Percentiles rank a stretch among this genome's conserved stretches.
Evolutionary conservation across 23 tunicate genomes (phyloP).

Genomic region (Halocynthia aurantium): DNA sequence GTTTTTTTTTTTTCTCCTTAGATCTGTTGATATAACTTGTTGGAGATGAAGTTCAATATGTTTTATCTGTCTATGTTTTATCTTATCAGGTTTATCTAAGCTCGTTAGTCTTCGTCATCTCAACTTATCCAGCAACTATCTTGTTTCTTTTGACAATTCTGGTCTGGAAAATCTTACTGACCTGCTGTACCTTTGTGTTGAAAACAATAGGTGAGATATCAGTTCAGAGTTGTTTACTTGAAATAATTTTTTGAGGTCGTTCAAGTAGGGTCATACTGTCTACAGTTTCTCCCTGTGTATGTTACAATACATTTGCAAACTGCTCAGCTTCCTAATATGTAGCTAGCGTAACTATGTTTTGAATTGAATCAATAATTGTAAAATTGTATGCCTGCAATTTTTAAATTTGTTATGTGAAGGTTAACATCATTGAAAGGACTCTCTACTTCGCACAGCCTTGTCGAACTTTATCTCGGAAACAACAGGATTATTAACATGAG

Average conservation of each 20-base stretch:
- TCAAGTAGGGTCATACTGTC: too few relatives aligned
- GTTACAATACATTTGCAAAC: too few relatives aligned
- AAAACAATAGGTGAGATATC: constrained; percentile 66
- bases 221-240: not conserved
- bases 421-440: constrained; percentile 69
- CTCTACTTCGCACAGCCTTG: constrained; percentile 24
- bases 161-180: constrained; percentile 42
- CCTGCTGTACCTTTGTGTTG: constrained; percentile 53
- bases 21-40: not conserved
- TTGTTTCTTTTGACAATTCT: constrained; percentile 54
- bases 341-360: not conserved
- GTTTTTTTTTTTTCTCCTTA: not conserved
- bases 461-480: constrained; percentile 84
- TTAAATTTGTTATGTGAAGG: constrained; percentile 20
- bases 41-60: not conserved
- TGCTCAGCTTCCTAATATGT: too few relatives aligned
- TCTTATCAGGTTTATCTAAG: constrained; percentile 46
- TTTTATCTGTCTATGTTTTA: not conserved
- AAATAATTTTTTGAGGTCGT: not conserved
- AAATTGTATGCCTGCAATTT: not conserved
- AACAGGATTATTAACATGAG: constrained; percentile 57
- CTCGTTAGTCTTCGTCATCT: constrained; percentile 37
- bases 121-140: constrained; percentile 68
- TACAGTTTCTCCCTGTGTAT: too few relatives aligned
- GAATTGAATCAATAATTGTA: not conserved